A percentile compares a stretch with the other conserved stretches of the same genome.
Conservation (phyloP, 2,888 invertebrate genomes). For the Diaprepes abbreviatus region DNA sequence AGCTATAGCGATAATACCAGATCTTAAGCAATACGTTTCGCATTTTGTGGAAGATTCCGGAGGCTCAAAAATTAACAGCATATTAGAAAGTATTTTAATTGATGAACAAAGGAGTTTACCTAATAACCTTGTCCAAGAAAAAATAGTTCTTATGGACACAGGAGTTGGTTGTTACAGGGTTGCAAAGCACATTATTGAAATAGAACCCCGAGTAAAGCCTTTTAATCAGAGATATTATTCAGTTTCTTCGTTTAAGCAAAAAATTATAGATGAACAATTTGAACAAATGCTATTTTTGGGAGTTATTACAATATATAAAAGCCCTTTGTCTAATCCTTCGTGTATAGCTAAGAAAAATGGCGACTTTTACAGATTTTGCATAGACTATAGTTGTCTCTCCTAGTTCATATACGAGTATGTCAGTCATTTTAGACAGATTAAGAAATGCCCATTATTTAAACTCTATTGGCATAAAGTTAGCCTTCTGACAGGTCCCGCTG, state of each 20-base stretch:
- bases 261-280: no score
- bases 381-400: no score
- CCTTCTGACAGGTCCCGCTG: no score
- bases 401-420: conserved; percentile 57
- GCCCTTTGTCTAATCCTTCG: conserved; percentile 56
- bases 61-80: neutral
- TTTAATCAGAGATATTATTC: conserved; percentile 46
- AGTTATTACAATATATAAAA: conserved; percentile 55
- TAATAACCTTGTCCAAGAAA: conserved; percentile 3
- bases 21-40: conserved; percentile 13
- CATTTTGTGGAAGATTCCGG: conserved; percentile 3
- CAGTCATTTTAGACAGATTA: conserved; percentile 57
- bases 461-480: no score
- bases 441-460: no score
- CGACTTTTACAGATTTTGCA: conserved; percentile 55
- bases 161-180: conserved; percentile 24
- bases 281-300: conserved; percentile 36
- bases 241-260: conserved; percentile 26
- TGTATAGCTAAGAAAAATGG: conserved; percentile 53
- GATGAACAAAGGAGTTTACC: neutral
- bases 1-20: conserved; percentile 7
- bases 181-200: conserved; percentile 29
- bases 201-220: conserved; percentile 16
- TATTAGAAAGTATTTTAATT: conserved; percentile 3
- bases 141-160: conserved; percentile 20